Base-by-base conservation (phyloP, 2,113 vertebrate species). In the Malaclemys terrapin region DNA sequence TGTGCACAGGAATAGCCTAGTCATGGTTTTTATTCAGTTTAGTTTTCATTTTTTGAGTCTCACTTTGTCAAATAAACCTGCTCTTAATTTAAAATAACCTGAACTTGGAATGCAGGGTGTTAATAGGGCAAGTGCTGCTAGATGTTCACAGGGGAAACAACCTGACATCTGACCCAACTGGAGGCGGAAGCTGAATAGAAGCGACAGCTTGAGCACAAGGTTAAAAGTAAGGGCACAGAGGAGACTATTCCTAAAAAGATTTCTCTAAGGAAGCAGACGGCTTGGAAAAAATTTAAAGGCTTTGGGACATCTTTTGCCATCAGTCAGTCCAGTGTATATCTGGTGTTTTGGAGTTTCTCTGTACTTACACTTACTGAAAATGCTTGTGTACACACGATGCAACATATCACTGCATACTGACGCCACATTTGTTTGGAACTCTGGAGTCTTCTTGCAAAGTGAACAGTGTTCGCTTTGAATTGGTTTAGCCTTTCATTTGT, bases 261-360 rank as follows among this genome's bases (percentile, higher is more conserved):
- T 14, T 82, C 94, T 35, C 62, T 90, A 56, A 86, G 88, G 45
- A 54, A 82, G 49, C 45, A 27, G 1, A 17, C 86, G 85, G 72
- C 72, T 94, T 88, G 52, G 89, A 38, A 11, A 53, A 53, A 10
- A 35, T 95, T 76, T 82, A 85, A 81, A 47, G 57, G 50, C 69
- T 53, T 17, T 65, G 72, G 56, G 19, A 42, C 22, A 7, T 1
- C 0, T 89, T 95, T 88, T 92, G 72, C 78, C 95, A 89, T 95
- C 95, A 85, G 76, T 91, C 87, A 94, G 27, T 31, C 25, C 87
- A n/a, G 90, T 84, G 56, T 90, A 88, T 94, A 94, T 94, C 53
- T 89, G 57, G 35, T 86, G 22, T 82, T 83, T 82, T 49, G 45
- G 86, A 91, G 72, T 31, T 96, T 90, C 83, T 47, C 89, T 35